phyloP scores from a whole-genome alignment of 2,888 invertebrate species.

The Aphodius granarius region DNA sequence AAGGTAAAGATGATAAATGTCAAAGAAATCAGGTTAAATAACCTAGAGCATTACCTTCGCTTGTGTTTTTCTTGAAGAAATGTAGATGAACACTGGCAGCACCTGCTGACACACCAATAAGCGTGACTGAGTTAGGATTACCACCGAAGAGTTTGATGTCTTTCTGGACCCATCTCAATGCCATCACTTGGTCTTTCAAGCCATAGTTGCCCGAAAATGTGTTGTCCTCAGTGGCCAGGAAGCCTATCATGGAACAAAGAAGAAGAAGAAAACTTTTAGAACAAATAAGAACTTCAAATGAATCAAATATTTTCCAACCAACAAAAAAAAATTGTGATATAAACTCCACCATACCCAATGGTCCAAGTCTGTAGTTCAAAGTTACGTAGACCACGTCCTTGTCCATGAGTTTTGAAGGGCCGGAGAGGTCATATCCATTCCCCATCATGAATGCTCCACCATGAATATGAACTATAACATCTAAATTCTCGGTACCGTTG shows the following conservation, averaged over 20 bases:
- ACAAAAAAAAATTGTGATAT: neutral
- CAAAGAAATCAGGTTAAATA: constrained; percentile 53
- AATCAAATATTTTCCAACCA: too few species aligned
- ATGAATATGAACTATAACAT: constrained; percentile 55
- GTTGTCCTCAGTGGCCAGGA: constrained; percentile 70
- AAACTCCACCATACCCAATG: constrained; percentile 41
- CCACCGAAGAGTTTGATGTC: constrained; percentile 50
- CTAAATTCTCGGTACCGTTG: constrained; percentile 47
- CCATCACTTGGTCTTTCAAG: constrained; percentile 48
- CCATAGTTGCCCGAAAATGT: constrained; percentile 57
- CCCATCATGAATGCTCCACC: constrained; percentile 55
- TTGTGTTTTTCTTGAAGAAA: constrained; percentile 42
- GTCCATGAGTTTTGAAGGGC: constrained; percentile 51
- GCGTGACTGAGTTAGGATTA: constrained; percentile 48
- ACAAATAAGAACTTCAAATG: too few species aligned
- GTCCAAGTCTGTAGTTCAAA: constrained; percentile 46
- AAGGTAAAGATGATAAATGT: neutral
- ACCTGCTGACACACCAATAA: constrained; percentile 50
- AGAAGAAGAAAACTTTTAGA: too few species aligned
- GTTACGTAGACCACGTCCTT: constrained; percentile 47
- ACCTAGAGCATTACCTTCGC: constrained; percentile 45
- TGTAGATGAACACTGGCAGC: constrained; percentile 50
- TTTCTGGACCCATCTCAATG: constrained; percentile 47
- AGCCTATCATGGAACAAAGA: too few species aligned
- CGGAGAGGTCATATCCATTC: constrained; percentile 51